phyloP scores from a whole-genome alignment of 2,888 invertebrate species.

The Pterobdella sp. region DNA sequence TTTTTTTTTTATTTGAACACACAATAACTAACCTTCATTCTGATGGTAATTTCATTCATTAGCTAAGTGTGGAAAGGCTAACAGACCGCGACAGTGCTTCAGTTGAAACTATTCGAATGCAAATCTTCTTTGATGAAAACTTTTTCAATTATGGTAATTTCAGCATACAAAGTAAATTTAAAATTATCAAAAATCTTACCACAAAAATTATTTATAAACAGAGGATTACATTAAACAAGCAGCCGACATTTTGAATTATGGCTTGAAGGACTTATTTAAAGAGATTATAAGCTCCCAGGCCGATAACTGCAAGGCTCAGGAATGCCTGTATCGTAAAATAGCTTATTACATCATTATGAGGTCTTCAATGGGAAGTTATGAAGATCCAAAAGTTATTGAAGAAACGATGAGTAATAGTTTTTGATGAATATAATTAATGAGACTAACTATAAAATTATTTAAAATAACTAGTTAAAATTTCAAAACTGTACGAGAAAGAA shows the following conservation, averaged over 20 bases:
- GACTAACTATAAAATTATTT: no score
- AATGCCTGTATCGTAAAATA: constrained; percentile 51
- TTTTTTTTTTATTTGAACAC: constrained; percentile 10
- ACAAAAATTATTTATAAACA: constrained; percentile 32
- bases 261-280: constrained; percentile 50
- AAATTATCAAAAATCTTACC: background rate
- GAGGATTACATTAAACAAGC: constrained; percentile 52
- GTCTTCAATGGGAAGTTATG: constrained; percentile 51
- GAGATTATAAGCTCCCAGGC: constrained; percentile 52
- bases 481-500: no score
- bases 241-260: constrained; percentile 49
- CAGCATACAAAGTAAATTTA: background rate
- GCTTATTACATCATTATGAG: constrained; percentile 51
- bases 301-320: constrained; percentile 49
- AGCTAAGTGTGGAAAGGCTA: constrained; percentile 50
- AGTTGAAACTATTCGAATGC: constrained; percentile 52
- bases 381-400: constrained; percentile 50
- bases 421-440: no score
- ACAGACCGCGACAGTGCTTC: constrained; percentile 48
- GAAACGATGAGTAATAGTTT: constrained; percentile 43
- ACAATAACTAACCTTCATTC: no score
- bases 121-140: constrained; percentile 53
- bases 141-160: constrained; percentile 47
- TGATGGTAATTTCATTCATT: constrained; percentile 28
- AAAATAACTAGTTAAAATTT: no score